Evolutionary conservation across 1,140 invertebrate genomes (phyloP), one percentile per base, ranked within the genome.

Genomic region (Bombus ignitus): DNA sequence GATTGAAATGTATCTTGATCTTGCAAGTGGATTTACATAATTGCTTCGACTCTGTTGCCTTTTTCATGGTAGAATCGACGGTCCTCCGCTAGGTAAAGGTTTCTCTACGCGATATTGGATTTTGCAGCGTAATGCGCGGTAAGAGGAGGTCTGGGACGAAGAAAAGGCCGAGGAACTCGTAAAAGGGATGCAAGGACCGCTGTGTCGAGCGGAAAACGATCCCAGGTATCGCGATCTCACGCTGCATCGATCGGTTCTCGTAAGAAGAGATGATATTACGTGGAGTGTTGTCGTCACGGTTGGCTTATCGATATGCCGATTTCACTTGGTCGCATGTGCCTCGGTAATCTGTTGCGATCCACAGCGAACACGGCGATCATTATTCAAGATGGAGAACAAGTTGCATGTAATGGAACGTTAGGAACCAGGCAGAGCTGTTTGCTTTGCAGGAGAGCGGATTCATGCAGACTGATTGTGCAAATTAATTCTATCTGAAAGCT

Each of bases 1-100:
- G 88, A 93, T 93, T 93, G 92, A 94, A 94, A 92, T 92, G 90
- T 93, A 93, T 94, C 92, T 93, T 89, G 92, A 92, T 93, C 88
- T 88, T 91, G 89, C 78, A 81, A 90, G 89, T 89, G 83, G 87
- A 93, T 93, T 94, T 93, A 92, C 92, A 93, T 94, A 94, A 94
- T 94, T 94, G 92, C 87, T 92, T 91, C 89, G 91, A 92, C 91
- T 92, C 89, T 68, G 84, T 88, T 93, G 90, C 90, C 90, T 92
- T 89, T 88, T 85, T 86, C 83, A 80, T 82, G 87, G 71, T 71
- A 74, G 75, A 35, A 84, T 42, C 28, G 39, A 25, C 22, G 22
- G 37, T 86, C 86, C 75, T 83, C 32, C 88, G 77, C 88, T 86
- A 85, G 85, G 76, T 35, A 65, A 71, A 91, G 86, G 87, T 73